Percentiles rank a stretch among this genome's conserved stretches.
phyloP scores from a whole-genome alignment of 2,888 invertebrate genomes.

The Hyles lineata region DNA sequence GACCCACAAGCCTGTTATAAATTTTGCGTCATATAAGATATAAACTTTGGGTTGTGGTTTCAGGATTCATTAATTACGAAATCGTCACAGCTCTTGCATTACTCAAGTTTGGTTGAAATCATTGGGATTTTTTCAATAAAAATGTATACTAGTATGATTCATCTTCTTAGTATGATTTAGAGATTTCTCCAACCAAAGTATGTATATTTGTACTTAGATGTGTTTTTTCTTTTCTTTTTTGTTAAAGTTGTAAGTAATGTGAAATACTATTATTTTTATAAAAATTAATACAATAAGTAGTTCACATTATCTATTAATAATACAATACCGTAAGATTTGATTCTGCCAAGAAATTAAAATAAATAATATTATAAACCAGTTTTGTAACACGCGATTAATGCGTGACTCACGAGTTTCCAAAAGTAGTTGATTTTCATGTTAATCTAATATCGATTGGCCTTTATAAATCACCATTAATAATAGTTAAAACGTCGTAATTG shows the following conservation, averaged over 20 bases:
- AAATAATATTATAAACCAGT: neutral
- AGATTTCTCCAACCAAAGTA: too few relatives aligned
- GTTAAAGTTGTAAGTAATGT: too few relatives aligned
- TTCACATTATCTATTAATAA: neutral
- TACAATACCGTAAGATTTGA: neutral
- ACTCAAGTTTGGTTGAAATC: too few relatives aligned
- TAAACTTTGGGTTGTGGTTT: neutral
- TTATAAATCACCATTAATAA: neutral
- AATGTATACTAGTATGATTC: too few relatives aligned
- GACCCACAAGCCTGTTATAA: neutral
- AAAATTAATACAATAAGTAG: too few relatives aligned
- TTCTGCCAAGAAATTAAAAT: neutral
- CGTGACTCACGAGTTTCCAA: constrained; percentile 1
- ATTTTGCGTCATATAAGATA: neutral
- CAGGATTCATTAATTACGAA: too few relatives aligned
- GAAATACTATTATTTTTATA: too few relatives aligned
- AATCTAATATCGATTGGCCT: constrained; percentile 1
- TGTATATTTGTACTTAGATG: too few relatives aligned
- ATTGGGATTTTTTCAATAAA: too few relatives aligned
- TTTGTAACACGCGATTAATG: constrained; percentile 10
- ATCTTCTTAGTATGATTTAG: too few relatives aligned
- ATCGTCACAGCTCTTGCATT: too few relatives aligned
- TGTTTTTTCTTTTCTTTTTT: too few relatives aligned
- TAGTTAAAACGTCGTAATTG: neutral
- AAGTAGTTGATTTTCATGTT: constrained; percentile 13